Base-by-base conservation (phyloP, 2,888 invertebrate genomes). In the Trisateles emortualis region DNA sequence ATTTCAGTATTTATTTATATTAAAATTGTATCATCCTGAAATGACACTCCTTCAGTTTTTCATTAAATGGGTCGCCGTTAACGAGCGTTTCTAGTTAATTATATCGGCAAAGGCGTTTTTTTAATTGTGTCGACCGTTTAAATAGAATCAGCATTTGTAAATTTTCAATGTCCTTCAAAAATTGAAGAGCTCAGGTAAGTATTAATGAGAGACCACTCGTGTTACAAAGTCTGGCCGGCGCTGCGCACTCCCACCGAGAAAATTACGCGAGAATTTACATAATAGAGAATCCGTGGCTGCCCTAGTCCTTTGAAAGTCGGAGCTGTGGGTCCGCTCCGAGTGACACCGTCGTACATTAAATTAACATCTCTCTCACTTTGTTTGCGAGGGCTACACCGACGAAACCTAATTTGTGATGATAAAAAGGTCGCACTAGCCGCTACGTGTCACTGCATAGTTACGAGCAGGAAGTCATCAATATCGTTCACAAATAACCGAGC, bases 261-360 rank as follows among this genome's bases (percentile, higher is more conserved):
- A 91, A 91, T 91, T 91, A 91, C 88, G 81, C 78, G 83, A 78
- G 86, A 91, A 92, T 92, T 92, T 92, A 88, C 92, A 92, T 92
- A 91, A 92, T 90, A 90, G 90, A 90, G 88, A 91, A 89, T 88
- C 90, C 87, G 90, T 90, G 90, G 89, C 86, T 78, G 79, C 83
- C 84, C 83, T 83, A 77, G 86, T 88, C 90, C 90, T 91, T 91
- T 90, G 90, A 90, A 88, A 88, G 84, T 84, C 80, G 78, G 84
- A 72, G 78, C 81, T 81, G 70, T 65, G 82, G 78, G 83, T 79
- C 79, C 83, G 87, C 81, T 81, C 85, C 86, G 79, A 87, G 83
- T 87, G 90, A 89, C 90, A 86, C 86, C 81, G 79, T 77, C 84
- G 83, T 78, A 88, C 88, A 91, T 90, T 88, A 88, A 90, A 91